These are phyloP conservation scores for Drosophila subsilvestris DNA, from an alignment of 2,888 invertebrate genomes.

Conservation along the genomic window DNA sequence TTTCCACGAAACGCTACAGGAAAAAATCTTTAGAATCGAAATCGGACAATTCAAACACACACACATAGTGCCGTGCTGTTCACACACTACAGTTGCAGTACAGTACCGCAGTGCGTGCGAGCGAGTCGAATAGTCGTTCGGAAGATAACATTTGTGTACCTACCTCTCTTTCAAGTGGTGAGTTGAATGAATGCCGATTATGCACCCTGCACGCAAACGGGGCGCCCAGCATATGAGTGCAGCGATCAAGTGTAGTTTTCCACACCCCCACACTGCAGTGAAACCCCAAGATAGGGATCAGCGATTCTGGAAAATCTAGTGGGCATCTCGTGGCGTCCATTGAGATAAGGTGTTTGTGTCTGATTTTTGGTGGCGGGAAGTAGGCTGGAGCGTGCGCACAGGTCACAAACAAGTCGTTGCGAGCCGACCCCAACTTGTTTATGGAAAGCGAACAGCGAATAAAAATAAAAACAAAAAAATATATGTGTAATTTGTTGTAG, in stretches of 20 bases:
- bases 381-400: constrained; percentile 21
- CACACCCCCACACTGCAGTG: not conserved
- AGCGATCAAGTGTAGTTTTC: constrained; percentile 26
- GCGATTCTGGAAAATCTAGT: not conserved
- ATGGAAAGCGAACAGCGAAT: constrained; percentile 77
- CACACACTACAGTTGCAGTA: constrained; percentile 49
- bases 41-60: constrained; percentile 73
- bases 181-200: constrained; percentile 73
- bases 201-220: constrained; percentile 68
- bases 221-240: constrained; percentile 55
- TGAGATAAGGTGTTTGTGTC: not conserved
- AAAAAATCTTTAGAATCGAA: constrained; percentile 76
- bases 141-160: constrained; percentile 76
- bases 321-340: not conserved
- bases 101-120: constrained; percentile 64
- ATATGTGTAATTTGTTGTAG: constrained; percentile 60
- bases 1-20: constrained; percentile 62
- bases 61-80: constrained; percentile 65
- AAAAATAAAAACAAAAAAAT: constrained; percentile 79
- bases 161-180: constrained; percentile 66
- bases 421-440: constrained; percentile 63
- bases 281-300: not conserved
- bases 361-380: constrained; percentile 18
- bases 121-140: constrained; percentile 49
- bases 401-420: constrained; percentile 57